phyloP scores from a whole-genome alignment of 2,888 invertebrate species.

The Allophyes oxyacanthae region DNA sequence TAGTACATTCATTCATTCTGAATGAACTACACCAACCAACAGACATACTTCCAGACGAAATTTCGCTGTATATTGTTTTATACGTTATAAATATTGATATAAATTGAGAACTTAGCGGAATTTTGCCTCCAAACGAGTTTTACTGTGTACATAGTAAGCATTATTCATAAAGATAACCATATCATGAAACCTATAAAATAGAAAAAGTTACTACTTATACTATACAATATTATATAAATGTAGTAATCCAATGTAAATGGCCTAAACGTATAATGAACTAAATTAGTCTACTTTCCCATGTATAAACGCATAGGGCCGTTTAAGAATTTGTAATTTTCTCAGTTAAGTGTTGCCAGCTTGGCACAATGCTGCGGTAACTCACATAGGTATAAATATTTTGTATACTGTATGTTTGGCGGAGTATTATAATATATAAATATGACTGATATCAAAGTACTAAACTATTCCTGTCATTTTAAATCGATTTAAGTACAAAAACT shows the following conservation, averaged over 20 bases:
- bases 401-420: constrained; percentile 29
- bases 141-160: constrained; percentile 55
- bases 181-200: constrained; percentile 58
- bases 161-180: constrained; percentile 57
- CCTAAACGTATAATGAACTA: constrained; percentile 43
- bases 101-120: constrained; percentile 23
- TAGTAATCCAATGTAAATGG: constrained; percentile 52
- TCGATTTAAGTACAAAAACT: constrained; percentile 45
- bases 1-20: constrained; percentile 44
- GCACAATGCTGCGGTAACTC: constrained; percentile 55
- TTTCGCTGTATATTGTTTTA: constrained; percentile 17
- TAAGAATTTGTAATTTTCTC: constrained; percentile 48
- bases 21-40: constrained; percentile 50
- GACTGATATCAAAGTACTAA: constrained; percentile 45
- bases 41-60: constrained; percentile 46
- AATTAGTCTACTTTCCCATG: constrained; percentile 44
- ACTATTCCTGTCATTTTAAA: constrained; percentile 19
- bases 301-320: constrained; percentile 45
- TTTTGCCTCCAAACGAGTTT: constrained; percentile 32
- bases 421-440: constrained; percentile 23
- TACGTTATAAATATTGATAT: constrained; percentile 4
- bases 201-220: constrained; percentile 50
- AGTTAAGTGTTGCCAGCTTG: constrained; percentile 50
- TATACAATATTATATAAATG: constrained; percentile 50
- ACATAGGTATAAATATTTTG: constrained; percentile 41